A percentile compares a stretch with the other conserved stretches of the same genome.
These are phyloP conservation scores for Pediacus dermestoides DNA, from an alignment of 2,888 invertebrate genomes.

Conservation along the genomic window DNA sequence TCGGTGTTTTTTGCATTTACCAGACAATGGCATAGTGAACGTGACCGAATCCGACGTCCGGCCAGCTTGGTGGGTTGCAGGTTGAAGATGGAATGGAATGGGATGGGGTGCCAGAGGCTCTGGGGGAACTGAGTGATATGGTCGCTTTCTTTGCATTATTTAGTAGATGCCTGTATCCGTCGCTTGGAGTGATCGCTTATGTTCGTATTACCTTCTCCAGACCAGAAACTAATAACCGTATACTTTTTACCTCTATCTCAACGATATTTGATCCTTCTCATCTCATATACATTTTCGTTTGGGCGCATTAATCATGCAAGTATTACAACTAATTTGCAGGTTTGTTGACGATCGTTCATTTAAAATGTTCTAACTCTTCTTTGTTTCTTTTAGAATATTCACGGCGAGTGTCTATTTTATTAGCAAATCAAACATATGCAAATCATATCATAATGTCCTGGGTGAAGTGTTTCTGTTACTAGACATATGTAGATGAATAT, in stretches of 20 bases:
- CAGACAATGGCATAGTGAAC: slow-evolving; percentile 43
- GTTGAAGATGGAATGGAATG: slow-evolving; percentile 22
- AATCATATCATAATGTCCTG: no score
- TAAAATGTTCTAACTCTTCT: no score
- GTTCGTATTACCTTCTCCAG: slow-evolving; percentile 28
- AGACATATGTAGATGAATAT: slow-evolving; percentile 17
- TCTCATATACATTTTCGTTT: no score
- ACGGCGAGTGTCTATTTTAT: no score
- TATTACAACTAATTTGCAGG: no score
- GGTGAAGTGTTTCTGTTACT: no score
- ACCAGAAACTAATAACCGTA: slow-evolving; percentile 18
- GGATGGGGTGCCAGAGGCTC: slow-evolving; percentile 33
- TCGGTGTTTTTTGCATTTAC: slow-evolving; percentile 41
- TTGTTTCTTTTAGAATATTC: no score
- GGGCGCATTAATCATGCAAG: no score
- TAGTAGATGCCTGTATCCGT: slow-evolving; percentile 40
- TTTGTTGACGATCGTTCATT: no score
- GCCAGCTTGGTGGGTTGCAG: slow-evolving; percentile 13
- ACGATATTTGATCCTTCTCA: slow-evolving; percentile 18
- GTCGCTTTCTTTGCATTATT: slow-evolving; percentile 46
- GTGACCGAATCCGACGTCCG: slow-evolving; percentile 40
- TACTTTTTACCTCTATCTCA: slow-evolving; percentile 3
- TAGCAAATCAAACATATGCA: no score
- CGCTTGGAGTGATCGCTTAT: slow-evolving; percentile 36
- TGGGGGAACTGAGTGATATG: slow-evolving; percentile 43